phyloP scores from a whole-genome alignment of 1,140 invertebrate genomes.

The Orius insidiosus region DNA sequence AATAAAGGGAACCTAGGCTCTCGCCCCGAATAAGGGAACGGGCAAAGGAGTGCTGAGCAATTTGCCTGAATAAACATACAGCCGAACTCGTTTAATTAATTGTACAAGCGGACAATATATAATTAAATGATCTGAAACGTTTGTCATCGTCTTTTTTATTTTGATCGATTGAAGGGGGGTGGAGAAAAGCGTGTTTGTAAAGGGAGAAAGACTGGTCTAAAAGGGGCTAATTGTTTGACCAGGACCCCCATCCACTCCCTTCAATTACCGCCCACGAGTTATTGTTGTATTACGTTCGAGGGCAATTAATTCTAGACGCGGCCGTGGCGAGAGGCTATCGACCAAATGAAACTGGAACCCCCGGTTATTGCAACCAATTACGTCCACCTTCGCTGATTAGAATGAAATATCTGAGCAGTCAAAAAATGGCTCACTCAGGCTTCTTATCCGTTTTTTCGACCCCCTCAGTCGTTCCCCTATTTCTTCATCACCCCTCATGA shows the following conservation, averaged over 20 bases:
- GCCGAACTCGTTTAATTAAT: constrained; percentile 5
- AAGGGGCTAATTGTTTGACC: constrained; percentile 9
- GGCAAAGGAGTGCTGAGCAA: constrained; percentile 9
- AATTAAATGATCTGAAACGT: constrained; percentile 12
- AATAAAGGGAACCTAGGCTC: constrained; percentile 9
- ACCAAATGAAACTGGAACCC: no score
- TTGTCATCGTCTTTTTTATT: constrained; percentile 6
- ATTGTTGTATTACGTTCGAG: no score
- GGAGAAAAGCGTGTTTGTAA: background rate
- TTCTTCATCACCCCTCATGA: no score
- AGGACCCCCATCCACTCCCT: background rate
- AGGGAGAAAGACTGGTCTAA: constrained; percentile 1
- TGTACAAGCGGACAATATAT: constrained; percentile 7
- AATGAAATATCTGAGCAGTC: no score
- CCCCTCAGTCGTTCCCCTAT: no score
- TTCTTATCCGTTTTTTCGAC: no score
- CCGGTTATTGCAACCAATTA: no score
- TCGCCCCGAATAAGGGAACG: constrained; percentile 8
- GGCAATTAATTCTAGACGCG: no score
- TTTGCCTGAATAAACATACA: constrained; percentile 10
- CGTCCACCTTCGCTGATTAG: no score
- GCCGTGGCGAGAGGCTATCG: no score
- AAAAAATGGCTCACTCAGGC: no score
- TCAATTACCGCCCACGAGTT: no score
- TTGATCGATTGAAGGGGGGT: background rate